These are phyloP conservation scores for Trissolcus brochymenae DNA, from an alignment of 2,888 invertebrate genomes.

Conservation along the genomic window DNA sequence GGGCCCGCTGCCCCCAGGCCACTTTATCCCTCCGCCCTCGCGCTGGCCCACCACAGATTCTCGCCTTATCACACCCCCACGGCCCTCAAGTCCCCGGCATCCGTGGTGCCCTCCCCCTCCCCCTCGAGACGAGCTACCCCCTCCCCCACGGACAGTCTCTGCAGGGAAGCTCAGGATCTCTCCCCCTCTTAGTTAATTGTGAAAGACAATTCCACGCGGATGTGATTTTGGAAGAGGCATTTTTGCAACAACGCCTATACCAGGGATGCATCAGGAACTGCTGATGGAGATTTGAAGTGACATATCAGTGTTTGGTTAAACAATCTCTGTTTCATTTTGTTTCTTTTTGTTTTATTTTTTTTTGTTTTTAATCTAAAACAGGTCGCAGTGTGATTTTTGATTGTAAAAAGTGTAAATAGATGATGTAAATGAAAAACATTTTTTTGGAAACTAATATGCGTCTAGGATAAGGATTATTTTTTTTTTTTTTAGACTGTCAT, in stretches of 20 bases:
- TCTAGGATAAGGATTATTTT: neutral
- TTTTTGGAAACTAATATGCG: constrained; percentile 1
- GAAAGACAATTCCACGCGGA: constrained; percentile 23
- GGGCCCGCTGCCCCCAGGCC: constrained; percentile 72
- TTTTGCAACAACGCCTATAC: neutral
- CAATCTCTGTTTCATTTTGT: neutral
- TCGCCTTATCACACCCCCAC: constrained; percentile 74
- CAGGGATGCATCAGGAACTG: neutral
- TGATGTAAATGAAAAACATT: neutral
- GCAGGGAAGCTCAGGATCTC: constrained; percentile 73
- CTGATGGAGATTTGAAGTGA: neutral
- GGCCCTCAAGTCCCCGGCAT: constrained; percentile 67
- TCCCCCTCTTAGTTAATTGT: constrained; percentile 72
- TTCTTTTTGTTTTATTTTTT: neutral
- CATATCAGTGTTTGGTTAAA: neutral
- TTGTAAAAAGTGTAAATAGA: constrained; percentile 9
- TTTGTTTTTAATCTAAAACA: no score
- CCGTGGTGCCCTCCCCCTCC: constrained; percentile 68
- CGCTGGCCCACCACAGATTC: constrained; percentile 75
- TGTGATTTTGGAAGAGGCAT: neutral
- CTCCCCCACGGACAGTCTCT: constrained; percentile 74
- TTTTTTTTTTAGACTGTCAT: neutral
- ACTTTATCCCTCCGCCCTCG: constrained; percentile 71
- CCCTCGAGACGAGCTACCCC: constrained; percentile 71
- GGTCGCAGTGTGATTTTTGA: constrained; percentile 2